Base-by-base conservation (phyloP, 2,888 invertebrate genomes). In the Ennomos quercinarius region DNA sequence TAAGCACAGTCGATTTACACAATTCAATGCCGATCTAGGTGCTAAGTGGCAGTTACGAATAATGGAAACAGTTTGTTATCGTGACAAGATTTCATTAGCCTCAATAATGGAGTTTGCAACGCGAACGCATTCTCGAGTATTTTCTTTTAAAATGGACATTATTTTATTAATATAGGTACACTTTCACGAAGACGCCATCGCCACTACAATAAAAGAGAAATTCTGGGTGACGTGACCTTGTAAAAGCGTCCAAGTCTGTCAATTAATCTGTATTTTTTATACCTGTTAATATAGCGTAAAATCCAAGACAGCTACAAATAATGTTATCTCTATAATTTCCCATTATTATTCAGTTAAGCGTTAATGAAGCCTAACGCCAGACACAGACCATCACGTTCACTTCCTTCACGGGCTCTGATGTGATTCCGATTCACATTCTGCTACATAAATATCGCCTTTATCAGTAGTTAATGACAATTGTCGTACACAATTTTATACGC, bases 41-140 rank as follows among this genome's bases (percentile, higher is more conserved):
- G 66, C 62, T 66, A 67, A 72, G 67, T 65, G 66, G 66, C 61
- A 67, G 58, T 68, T 67, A 74, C 57, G 63, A 66, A 73, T 73
- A 68, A 72, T 68, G 66, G 66, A 66, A 53, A 55, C 53, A 51
- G 58, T 69, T 50, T 54, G 70, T 74, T 78, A 73, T 76, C 81
- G 80, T 77, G 80, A 73, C 76, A 73, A 78, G 73, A 77, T 75
- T 77, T 71, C 74, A 81, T 82, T 81, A 76, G 72, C 76, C 73
- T 76, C 73, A 68, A 72, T 72, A 67, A 71, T 72, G 63, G 64
- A 57, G 65, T 73, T 71, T 68, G 74, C 70, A 68, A 64, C 63
- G 72, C 63, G 63, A 73, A 70, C 65, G 58, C 68, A 71, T 63
- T 67, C 44, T 46, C 46, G 45, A 60, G 38, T 39, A 41, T 50